Evolutionary conservation across 2,797 vertebrate genomes (phyloP).

Genomic region (Denticeps clupeoides): DNA sequence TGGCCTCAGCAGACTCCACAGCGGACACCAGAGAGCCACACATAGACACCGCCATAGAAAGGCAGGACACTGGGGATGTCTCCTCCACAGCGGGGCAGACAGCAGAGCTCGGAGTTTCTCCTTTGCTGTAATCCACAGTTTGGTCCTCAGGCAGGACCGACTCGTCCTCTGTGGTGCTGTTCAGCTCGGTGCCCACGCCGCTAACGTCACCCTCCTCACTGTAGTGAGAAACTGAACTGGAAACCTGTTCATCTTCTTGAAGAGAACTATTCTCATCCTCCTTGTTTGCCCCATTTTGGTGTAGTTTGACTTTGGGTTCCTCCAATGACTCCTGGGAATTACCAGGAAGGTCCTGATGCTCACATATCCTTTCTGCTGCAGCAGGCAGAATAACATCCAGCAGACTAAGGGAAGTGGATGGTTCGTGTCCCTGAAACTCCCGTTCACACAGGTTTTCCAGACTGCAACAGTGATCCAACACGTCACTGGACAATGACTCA

Average conservation of each 20-base stretch:
- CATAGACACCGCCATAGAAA: conserved; percentile 60
- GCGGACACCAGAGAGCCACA: conserved; percentile 54
- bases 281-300: too few relatives aligned
- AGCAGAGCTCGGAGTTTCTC: conserved; percentile 1
- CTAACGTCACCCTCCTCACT: too few relatives aligned
- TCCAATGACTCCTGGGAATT: conserved; percentile 21
- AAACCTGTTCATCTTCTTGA: background rate
- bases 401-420: conserved; percentile 36
- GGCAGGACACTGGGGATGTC: conserved; percentile 54
- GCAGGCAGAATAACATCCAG: conserved; percentile 53
- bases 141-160: background rate
- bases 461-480: conserved; percentile 4
- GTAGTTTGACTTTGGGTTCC: too few relatives aligned
- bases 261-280: too few relatives aligned
- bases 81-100: conserved; percentile 28
- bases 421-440: conserved; percentile 20
- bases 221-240: background rate
- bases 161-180: too few relatives aligned
- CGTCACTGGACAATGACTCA: conserved; percentile 23
- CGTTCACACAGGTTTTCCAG: conserved; percentile 5
- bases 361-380: conserved; percentile 34
- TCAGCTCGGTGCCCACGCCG: too few relatives aligned
- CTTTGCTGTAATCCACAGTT: background rate
- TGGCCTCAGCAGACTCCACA: conserved; percentile 30
- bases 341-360: conserved; percentile 19